Base-by-base conservation (phyloP, 1,140 invertebrate species). In the Globodera rostochiensis region DNA sequence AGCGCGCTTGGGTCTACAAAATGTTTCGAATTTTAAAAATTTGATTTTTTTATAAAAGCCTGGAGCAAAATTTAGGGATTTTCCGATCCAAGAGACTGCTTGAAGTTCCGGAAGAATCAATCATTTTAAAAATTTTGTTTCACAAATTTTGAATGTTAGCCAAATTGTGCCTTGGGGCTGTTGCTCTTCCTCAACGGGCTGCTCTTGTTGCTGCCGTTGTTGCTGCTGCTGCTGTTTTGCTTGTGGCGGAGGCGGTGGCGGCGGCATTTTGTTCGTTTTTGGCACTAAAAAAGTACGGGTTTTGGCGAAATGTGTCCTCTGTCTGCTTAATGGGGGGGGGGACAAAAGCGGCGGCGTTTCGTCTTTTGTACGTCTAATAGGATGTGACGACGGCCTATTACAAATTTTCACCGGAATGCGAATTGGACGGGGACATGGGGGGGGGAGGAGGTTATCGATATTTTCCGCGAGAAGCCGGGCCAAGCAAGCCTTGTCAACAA, bases 161-260 rank as follows among this genome's bases (percentile, higher is more conserved):
- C 3, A 64, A 53, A 50, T 47, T 21, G 6, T 19, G 15, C n/a
- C 45, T 77, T 77, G 36, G 1, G 50, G 8, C 4, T 60, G 19
- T 47, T 13, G 11, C 64, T 47, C 67, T 77, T 46, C 15, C n/a
- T 77, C 45, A 36, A 78, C 64, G n/a, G 64, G 57, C 47, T 77
- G 36, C 36, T 36, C 36, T 3, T 36, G 50, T 66, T 77, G 70
- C 81, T 75, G 53, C 4, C 21, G 67, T 66, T 82, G 60, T 53
- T 70, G 50, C 7, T 69, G 36, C 45, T 49, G 74, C 25, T 64
- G 80, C 80, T 67, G 47, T 6, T 21, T 71, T 73, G 53, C 64
- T 69, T 73, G 81, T n/a, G 69, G 69, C 36, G 69, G 69, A 13
- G 69, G 69, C 5, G 69, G 69, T 47, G 69, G 36, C 7, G 25